A percentile compares a stretch with the other conserved stretches of the same genome.
Evolutionary conservation across 2,888 invertebrate species (phyloP).

Genomic region (Congeria kusceri): DNA sequence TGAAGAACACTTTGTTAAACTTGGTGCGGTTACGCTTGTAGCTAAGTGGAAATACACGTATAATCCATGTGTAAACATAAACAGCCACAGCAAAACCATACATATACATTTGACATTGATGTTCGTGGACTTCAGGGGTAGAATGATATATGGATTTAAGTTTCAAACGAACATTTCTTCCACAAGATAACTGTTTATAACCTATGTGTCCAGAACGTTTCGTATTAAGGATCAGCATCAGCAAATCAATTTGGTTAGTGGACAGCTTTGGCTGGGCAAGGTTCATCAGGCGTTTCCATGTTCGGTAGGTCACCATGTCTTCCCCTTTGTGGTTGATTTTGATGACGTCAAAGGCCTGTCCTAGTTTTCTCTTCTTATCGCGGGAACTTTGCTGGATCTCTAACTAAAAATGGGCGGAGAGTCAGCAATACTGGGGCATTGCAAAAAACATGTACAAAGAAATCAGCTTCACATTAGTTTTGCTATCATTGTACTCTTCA

Average conservation of each 20-base stretch:
- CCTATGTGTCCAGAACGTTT: constrained; percentile 77
- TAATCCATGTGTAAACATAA: too few species aligned
- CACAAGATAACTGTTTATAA: constrained; percentile 31
- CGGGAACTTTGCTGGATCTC: constrained; percentile 79
- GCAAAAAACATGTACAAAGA: too few species aligned
- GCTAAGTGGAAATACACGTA: too few species aligned
- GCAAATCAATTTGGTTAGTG: constrained; percentile 78
- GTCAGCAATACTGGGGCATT: not conserved
- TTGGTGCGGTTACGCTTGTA: too few species aligned
- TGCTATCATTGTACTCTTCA: too few species aligned
- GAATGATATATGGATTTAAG: too few species aligned
- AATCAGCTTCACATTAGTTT: too few species aligned
- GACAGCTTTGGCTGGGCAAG: constrained; percentile 76
- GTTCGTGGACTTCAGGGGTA: too few species aligned
- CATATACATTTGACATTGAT: too few species aligned
- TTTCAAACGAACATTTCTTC: too few species aligned
- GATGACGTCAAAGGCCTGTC: constrained; percentile 84
- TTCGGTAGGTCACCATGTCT: constrained; percentile 77
- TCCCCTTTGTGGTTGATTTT: constrained; percentile 67
- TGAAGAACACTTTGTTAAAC: too few species aligned
- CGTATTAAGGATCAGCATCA: constrained; percentile 85
- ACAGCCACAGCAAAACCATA: too few species aligned
- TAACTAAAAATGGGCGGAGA: constrained; percentile 27
- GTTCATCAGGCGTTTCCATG: constrained; percentile 82
- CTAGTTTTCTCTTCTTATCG: constrained; percentile 83